Evolutionary conservation across 2,113 vertebrate species (phyloP).

Genomic region (Eudyptes chrysolophus): DNA sequence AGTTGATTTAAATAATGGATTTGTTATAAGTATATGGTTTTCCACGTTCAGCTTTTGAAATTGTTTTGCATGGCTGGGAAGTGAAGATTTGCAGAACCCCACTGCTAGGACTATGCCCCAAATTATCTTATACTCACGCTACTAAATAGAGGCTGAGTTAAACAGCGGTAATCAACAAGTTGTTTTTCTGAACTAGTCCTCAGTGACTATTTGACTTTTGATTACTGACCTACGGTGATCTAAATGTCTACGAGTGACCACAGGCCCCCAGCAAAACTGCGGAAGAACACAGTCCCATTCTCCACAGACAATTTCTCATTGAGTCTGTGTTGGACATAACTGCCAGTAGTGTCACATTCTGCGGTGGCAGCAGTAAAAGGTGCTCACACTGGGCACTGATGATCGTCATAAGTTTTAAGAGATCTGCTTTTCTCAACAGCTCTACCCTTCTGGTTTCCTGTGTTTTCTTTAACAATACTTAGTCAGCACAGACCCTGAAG

Average conservation of each 20-base stretch:
- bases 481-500: neutral
- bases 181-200: neutral
- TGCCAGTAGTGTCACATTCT: neutral
- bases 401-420: neutral
- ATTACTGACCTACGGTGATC: neutral
- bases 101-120: neutral
- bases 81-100: neutral
- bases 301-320: neutral
- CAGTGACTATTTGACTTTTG: neutral
- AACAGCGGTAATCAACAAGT: neutral
- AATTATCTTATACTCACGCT: fast-evolving
- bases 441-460: neutral
- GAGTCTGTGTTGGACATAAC: neutral
- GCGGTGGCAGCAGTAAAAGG: neutral
- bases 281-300: neutral
- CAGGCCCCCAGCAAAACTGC: neutral
- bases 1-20: neutral
- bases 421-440: neutral
- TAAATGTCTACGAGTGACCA: neutral
- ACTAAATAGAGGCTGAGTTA: neutral
- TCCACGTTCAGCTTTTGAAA: neutral
- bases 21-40: neutral
- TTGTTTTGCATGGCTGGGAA: neutral
- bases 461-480: neutral
- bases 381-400: fast-evolving